phyloP scores from a whole-genome alignment of 2,888 invertebrate genomes.

The Platycheirus albimanus region DNA sequence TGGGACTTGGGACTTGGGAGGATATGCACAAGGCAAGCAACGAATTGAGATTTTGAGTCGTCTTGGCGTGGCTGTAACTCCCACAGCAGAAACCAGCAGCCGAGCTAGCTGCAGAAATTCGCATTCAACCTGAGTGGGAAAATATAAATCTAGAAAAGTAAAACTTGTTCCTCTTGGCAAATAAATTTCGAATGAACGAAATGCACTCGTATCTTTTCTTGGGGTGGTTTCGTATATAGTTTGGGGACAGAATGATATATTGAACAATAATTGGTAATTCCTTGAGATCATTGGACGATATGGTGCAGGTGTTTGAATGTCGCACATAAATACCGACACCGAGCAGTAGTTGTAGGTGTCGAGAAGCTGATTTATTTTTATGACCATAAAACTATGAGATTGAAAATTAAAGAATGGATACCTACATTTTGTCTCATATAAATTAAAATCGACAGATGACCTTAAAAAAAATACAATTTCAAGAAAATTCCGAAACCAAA shows the following conservation, averaged over 20 bases:
- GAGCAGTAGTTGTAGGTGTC: constrained; percentile 8
- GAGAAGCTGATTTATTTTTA: constrained; percentile 16
- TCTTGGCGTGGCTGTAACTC: constrained; percentile 61
- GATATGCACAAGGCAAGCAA: constrained; percentile 27
- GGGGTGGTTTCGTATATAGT: no score
- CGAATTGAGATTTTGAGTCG: constrained; percentile 59
- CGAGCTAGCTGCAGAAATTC: constrained; percentile 30
- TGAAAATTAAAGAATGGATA: background rate
- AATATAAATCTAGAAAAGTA: constrained; percentile 10
- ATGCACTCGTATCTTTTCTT: constrained; percentile 18
- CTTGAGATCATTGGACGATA: constrained; percentile 52
- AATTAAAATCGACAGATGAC: no score
- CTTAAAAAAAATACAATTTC: no score
- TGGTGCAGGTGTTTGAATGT: constrained; percentile 49
- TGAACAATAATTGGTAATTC: constrained; percentile 25
- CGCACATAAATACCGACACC: constrained; percentile 12
- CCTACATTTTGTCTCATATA: no score
- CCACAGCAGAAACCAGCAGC: constrained; percentile 54
- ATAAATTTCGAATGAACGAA: constrained; percentile 34
- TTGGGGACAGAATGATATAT: constrained; percentile 35
- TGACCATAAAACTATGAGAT: constrained; percentile 1
- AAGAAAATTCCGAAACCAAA: no score
- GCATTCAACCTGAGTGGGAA: constrained; percentile 39
- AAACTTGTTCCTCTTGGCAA: constrained; percentile 28
- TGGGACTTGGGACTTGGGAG: constrained; percentile 15